A percentile compares a stretch with the other conserved stretches of the same genome.
phyloP scores from a whole-genome alignment of 2,888 invertebrate species.

The Linnaemya tessellans region DNA sequence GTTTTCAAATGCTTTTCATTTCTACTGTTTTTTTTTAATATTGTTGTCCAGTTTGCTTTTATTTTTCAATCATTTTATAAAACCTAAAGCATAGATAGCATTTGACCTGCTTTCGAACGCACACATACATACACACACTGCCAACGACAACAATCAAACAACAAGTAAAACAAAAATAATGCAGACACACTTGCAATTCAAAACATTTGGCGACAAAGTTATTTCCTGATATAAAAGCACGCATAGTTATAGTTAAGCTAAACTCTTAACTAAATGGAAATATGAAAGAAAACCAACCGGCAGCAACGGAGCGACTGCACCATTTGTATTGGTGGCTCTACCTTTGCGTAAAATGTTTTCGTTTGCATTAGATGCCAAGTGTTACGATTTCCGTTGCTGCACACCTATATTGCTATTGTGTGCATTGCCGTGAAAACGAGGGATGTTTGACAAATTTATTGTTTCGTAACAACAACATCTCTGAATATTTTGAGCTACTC shows the following conservation, averaged over 20 bases:
- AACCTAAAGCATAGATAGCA: constrained; percentile 21
- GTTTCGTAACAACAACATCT: no score
- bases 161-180: constrained; percentile 15
- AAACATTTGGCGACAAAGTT: constrained; percentile 66
- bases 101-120: constrained; percentile 46
- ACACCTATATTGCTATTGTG: constrained; percentile 17
- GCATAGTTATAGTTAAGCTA: constrained; percentile 41
- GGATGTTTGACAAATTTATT: background rate
- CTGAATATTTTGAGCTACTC: no score
- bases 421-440: background rate
- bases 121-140: no score
- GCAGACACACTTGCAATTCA: constrained; percentile 36
- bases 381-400: constrained; percentile 50
- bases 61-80: constrained; percentile 1
- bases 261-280: constrained; percentile 22
- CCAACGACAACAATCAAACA: constrained; percentile 10
- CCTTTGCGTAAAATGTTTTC: constrained; percentile 55
- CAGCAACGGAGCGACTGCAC: constrained; percentile 5
- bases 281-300: background rate
- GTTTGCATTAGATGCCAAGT: constrained; percentile 57
- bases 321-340: constrained; percentile 26
- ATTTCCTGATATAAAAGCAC: constrained; percentile 57
- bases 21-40: background rate
- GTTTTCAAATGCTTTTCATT: constrained; percentile 49
- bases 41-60: constrained; percentile 4